These are phyloP conservation scores for Seladonia tumulorum DNA, from an alignment of 2,888 invertebrate genomes.

Conservation along the genomic window DNA sequence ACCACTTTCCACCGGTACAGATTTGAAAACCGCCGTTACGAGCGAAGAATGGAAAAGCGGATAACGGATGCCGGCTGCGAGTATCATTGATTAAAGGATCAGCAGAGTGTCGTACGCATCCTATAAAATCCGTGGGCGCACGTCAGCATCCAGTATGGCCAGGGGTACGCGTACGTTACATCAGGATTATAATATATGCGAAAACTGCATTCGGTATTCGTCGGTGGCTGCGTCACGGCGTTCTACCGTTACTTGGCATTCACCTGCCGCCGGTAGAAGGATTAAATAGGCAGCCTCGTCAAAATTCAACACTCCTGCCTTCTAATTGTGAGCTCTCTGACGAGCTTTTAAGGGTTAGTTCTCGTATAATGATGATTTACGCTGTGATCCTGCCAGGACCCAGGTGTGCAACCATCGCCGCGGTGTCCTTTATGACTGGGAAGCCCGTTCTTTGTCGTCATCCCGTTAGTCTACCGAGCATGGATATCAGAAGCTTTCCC, in stretches of 20 bases:
- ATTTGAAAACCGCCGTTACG: neutral
- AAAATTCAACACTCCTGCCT: conserved; percentile 57
- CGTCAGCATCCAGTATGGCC: neutral
- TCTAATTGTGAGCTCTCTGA: conserved; percentile 69
- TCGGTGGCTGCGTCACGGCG: neutral
- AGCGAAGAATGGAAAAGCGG: neutral
- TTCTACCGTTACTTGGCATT: conserved; percentile 19
- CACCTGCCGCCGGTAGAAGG: neutral
- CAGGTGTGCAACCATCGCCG: conserved; percentile 15
- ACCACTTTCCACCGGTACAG: neutral
- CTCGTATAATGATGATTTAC: conserved; percentile 70
- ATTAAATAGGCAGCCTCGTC: conserved; percentile 47
- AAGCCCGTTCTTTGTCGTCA: conserved; percentile 72
- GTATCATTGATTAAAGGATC: neutral
- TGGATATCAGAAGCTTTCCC: conserved; percentile 67
- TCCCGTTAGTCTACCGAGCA: conserved; percentile 55
- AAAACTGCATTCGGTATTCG: conserved; percentile 9
- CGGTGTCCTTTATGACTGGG: conserved; percentile 67
- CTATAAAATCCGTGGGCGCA: neutral
- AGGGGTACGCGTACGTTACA: neutral
- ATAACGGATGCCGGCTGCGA: neutral
- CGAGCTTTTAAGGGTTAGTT: conserved; percentile 60
- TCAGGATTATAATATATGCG: neutral
- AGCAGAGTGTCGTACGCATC: neutral
- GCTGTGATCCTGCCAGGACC: conserved; percentile 55